Percentiles rank a stretch among this genome's conserved stretches.
These are phyloP conservation scores for Cryptosula pallasiana DNA, from an alignment of 2,888 invertebrate genomes.

Conservation along the genomic window DNA sequence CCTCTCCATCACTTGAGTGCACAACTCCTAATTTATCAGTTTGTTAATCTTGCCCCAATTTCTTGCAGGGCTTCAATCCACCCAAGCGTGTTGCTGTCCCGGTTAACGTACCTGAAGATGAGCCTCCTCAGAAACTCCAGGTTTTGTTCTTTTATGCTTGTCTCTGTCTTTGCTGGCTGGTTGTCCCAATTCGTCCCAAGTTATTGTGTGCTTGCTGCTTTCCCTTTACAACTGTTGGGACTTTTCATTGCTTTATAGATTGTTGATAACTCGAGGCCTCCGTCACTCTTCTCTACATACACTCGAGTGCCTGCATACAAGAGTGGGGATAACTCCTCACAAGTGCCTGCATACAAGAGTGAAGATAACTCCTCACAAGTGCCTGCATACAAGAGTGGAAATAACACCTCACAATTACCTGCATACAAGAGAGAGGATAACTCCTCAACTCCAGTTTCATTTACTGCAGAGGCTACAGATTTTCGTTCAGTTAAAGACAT, in stretches of 20 bases:
- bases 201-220: no score
- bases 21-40: no score
- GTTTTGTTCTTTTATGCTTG: background rate
- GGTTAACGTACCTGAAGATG: background rate
- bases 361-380: background rate
- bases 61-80: constrained; percentile 17
- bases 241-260: background rate
- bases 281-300: constrained; percentile 16
- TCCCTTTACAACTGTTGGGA: no score
- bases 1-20: no score
- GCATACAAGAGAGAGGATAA: background rate
- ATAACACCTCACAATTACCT: background rate
- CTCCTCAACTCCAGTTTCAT: background rate
- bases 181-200: no score
- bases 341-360: background rate
- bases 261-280: background rate
- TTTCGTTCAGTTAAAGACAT: background rate
- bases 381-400: background rate
- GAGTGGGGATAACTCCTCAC: background rate
- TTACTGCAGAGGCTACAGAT: background rate
- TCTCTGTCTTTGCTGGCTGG: background rate
- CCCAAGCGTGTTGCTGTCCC: background rate
- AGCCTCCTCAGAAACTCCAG: background rate
- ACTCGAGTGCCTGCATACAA: background rate
- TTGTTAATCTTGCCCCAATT: no score